Conservation (phyloP, 23 tunicate genomes). For the Diplosoma virens region DNA sequence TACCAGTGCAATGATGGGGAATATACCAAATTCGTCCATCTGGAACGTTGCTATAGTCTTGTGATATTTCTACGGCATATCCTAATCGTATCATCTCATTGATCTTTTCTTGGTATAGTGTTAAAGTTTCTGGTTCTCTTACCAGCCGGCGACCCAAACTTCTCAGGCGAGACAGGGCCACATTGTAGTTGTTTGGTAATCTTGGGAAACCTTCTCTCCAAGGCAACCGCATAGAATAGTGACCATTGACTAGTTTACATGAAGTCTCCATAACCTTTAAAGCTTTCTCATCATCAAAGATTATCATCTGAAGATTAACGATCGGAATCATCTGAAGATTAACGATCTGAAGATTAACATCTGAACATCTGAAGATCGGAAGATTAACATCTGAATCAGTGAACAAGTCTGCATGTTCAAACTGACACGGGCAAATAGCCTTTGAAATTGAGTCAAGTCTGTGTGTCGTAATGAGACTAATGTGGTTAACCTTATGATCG, state of each 20-base stretch:
- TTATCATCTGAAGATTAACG: too few species aligned
- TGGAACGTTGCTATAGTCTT: too few species aligned
- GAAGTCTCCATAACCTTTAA: background rate
- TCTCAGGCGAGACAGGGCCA: conserved; percentile 1
- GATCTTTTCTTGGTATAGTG: conserved; percentile 8
- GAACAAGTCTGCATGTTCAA: background rate
- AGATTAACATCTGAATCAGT: background rate
- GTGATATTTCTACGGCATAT: background rate
- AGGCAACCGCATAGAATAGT: conserved; percentile 1
- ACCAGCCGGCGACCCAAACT: background rate
- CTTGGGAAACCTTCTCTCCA: background rate
- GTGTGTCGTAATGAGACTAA: background rate
- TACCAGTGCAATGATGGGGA: conserved; percentile 33
- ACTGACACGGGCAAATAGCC: conserved; percentile 9
- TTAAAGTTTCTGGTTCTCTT: background rate
- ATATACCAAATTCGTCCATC: conserved; percentile 15
- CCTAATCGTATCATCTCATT: background rate
- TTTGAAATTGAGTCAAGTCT: background rate
- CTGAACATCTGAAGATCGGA: too few species aligned
- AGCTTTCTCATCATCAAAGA: background rate
- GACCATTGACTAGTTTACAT: background rate
- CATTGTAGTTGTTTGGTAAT: background rate
- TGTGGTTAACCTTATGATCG: background rate
- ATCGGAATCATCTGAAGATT: too few species aligned
- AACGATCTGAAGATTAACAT: too few species aligned